Conservation (phyloP, 2,113 vertebrate species). For the Sphaerodactylus townsendi region DNA sequence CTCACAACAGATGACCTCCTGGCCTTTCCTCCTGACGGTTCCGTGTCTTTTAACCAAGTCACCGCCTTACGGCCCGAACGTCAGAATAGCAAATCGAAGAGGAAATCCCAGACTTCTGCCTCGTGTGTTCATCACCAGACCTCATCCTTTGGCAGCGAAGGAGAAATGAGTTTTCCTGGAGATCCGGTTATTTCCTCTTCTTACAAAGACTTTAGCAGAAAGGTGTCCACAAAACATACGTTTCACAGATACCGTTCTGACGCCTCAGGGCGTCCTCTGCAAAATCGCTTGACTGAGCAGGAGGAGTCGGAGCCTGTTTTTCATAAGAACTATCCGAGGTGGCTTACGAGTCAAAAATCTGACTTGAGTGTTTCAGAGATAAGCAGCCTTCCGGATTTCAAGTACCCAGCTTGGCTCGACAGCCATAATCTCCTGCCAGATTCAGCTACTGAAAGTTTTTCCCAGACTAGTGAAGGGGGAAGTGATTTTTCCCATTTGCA, state of each 20-base stretch:
- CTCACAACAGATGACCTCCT: constrained; percentile 89
- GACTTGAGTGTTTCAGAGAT: constrained; percentile 79
- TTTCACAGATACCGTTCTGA: not conserved
- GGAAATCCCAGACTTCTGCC: not conserved
- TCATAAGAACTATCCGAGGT: constrained; percentile 76
- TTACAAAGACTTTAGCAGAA: constrained; percentile 13
- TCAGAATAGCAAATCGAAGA: constrained; percentile 29
- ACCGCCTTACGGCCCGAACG: constrained; percentile 21
- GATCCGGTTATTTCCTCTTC: constrained; percentile 24
- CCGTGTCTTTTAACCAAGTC: constrained; percentile 70
- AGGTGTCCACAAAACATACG: not conserved
- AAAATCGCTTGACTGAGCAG: constrained; percentile 13
- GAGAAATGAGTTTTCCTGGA: constrained; percentile 17
- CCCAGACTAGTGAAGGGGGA: not conserved
- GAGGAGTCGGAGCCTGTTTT: constrained; percentile 5
- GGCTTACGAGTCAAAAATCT: constrained; percentile 80
- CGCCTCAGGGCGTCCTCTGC: constrained; percentile 26
- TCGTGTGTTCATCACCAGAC: not conserved
- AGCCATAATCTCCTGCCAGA: constrained; percentile 59
- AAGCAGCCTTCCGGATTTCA: constrained; percentile 76
- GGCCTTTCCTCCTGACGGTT: constrained; percentile 81
- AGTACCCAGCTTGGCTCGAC: constrained; percentile 77
- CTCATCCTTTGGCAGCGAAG: not conserved
- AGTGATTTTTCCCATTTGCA: constrained; percentile 4
- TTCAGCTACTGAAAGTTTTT: constrained; percentile 6